phyloP scores from a whole-genome alignment of 2,797 vertebrate species.

The Gouania willdenowi region DNA sequence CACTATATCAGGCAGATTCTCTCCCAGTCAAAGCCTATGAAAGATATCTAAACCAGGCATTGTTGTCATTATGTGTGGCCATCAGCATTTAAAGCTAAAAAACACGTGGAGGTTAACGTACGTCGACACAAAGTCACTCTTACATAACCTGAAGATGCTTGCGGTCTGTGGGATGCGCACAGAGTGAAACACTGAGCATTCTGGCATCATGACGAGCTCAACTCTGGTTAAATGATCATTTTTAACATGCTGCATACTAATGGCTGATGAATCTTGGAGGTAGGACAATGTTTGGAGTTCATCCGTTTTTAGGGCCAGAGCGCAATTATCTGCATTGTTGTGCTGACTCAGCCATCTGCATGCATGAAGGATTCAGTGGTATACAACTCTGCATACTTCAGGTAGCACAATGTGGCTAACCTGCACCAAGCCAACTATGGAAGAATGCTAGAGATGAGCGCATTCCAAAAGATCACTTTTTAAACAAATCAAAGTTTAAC shows the following conservation, averaged over 20 bases:
- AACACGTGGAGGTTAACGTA: slow-evolving; percentile 27
- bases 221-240: slow-evolving; percentile 31
- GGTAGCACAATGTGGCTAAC: background rate
- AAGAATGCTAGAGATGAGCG: slow-evolving; percentile 1
- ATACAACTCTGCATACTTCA: background rate
- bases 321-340: slow-evolving; percentile 19
- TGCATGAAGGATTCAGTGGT: slow-evolving; percentile 18
- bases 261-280: slow-evolving; percentile 29
- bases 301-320: slow-evolving; percentile 1
- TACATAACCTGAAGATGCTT: slow-evolving; percentile 54
- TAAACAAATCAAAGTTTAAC: background rate
- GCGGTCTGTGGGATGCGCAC: slow-evolving; percentile 34
- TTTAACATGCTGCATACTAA: slow-evolving; percentile 13
- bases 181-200: slow-evolving; percentile 32
- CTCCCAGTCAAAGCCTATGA: slow-evolving; percentile 25
- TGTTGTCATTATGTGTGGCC: slow-evolving; percentile 34
- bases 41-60: slow-evolving; percentile 38
- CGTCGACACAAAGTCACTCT: slow-evolving; percentile 28
- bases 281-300: slow-evolving; percentile 17
- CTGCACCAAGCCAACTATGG: no score
- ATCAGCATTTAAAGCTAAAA: slow-evolving; percentile 22
- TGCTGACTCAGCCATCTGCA: slow-evolving; percentile 15
- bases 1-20: slow-evolving; percentile 33
- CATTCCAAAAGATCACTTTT: background rate
- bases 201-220: slow-evolving; percentile 24